Base-by-base conservation (phyloP, 2,888 invertebrate genomes). In the Hydrotaea cyrtoneurina region DNA sequence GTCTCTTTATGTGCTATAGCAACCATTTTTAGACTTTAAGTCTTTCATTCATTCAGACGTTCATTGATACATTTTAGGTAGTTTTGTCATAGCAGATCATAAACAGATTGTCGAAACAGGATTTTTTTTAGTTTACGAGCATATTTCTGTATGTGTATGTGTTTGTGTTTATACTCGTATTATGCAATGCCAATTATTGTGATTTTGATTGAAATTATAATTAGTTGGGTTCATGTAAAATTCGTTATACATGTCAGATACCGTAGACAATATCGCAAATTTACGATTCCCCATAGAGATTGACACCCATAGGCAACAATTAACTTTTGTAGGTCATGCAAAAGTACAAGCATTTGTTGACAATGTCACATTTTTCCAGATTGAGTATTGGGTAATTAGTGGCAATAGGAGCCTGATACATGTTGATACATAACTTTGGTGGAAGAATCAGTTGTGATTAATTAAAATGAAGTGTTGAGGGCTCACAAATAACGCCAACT, bases 231-330 rank as follows among this genome's bases (percentile, higher is more conserved):
- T 1, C 55, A 21, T 19, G 55, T 55, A 55, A 19, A 55, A 55
- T 55, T 55, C 55, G 55, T 55, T n/a, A 55, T 50, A 50, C 50
- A n/a, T 50, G 8, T 8, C 50, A 50, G 50, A 50, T 50, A 50
- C 2, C 15, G 2, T 50, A 0, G n/a, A n/a, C n/a, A 50, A 50
- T 7, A 50, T n/a, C n/a, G 50, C 50, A 50, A 50, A 50, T 50
- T n/a, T n/a, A 2, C 13, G 39, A 39, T 39, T 39, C 10, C 39
- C 3, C 10, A 10, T 10, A 39, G 1, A 3, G 11, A 39, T 39
- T 8, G 7, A 10, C 8, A 39, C 31, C 31, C 2, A 31, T 31
- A 31, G 10, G 7, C 15, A 3, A n/a, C n/a, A 50, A 50, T 50
- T 50, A 5, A 50, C n/a, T 50, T 15, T 50, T n/a, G n/a, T 50